Conservation (phyloP, 2,888 invertebrate species). For the Dermolepida albohirtum region DNA sequence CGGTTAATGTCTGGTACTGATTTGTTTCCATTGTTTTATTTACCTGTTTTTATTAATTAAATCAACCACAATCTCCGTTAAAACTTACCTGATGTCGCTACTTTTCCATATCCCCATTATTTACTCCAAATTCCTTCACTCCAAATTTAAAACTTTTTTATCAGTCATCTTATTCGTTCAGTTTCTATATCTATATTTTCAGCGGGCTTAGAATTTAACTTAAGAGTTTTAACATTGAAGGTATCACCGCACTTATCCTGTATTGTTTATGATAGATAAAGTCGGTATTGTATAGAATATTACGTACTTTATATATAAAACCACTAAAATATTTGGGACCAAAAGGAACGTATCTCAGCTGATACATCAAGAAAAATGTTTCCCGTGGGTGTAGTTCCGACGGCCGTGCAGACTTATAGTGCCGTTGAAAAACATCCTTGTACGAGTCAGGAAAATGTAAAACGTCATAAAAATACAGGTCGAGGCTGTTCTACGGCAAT, state of each 20-base stretch:
- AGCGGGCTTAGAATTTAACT: no score
- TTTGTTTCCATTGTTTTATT: no score
- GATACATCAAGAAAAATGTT: conserved; percentile 60
- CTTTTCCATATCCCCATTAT: no score
- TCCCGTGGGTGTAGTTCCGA: conserved; percentile 57
- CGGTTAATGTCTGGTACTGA: no score
- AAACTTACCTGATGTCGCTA: no score
- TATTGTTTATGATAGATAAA: conserved; percentile 30
- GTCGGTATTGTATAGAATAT: conserved; percentile 18
- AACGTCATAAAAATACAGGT: conserved; percentile 46
- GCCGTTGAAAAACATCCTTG: conserved; percentile 48
- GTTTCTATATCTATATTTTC: no score
- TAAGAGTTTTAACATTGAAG: background rate
- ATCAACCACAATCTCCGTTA: no score
- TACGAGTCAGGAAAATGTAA: conserved; percentile 47
- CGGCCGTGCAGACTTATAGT: conserved; percentile 51
- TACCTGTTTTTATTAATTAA: no score
- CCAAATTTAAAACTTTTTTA: no score
- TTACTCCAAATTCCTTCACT: no score
- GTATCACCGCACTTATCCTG: background rate
- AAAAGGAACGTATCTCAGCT: conserved; percentile 56
- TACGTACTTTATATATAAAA: conserved; percentile 48
- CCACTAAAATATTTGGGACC: conserved; percentile 55
- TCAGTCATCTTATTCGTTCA: no score
- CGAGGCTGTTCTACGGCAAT: conserved; percentile 23